These are phyloP conservation scores for Dinomys branickii DNA, from an alignment of 2,113 vertebrate species.

Conservation along the genomic window DNA sequence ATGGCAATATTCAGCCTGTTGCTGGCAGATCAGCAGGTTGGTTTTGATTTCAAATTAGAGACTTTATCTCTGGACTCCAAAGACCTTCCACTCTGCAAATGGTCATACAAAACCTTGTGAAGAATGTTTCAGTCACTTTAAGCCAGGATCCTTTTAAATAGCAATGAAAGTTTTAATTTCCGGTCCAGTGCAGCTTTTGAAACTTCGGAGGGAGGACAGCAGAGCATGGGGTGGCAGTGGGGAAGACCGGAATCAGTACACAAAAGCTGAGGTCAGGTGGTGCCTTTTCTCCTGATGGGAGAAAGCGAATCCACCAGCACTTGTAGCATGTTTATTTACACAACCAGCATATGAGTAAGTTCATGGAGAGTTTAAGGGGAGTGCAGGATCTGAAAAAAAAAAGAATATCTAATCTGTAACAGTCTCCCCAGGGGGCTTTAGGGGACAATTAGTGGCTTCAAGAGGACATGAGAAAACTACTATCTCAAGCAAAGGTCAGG, in stretches of 20 bases:
- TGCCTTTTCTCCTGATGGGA: background rate
- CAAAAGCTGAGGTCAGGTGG: no score
- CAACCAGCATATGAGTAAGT: background rate
- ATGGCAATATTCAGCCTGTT: constrained; percentile 96
- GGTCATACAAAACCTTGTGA: background rate
- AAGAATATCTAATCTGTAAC: background rate
- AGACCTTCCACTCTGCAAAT: background rate
- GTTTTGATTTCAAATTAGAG: constrained; percentile 87
- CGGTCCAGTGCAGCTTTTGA: no score
- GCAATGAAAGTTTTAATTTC: background rate
- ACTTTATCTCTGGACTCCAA: constrained; percentile 25
- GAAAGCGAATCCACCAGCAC: background rate
- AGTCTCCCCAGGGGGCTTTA: no score
- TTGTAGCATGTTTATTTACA: background rate
- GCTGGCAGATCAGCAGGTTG: constrained; percentile 95
- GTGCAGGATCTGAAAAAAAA: background rate
- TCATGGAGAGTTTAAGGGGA: background rate
- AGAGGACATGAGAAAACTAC: background rate
- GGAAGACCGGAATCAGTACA: background rate
- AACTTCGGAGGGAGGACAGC: no score
- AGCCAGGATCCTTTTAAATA: background rate
- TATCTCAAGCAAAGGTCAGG: background rate
- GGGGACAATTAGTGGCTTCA: background rate
- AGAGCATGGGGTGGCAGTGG: no score
- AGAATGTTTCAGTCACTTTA: background rate